A percentile compares a stretch with the other conserved stretches of the same genome.
phyloP scores from a whole-genome alignment of 2,888 invertebrate species.

The Himalopsyche kuldschensis region DNA sequence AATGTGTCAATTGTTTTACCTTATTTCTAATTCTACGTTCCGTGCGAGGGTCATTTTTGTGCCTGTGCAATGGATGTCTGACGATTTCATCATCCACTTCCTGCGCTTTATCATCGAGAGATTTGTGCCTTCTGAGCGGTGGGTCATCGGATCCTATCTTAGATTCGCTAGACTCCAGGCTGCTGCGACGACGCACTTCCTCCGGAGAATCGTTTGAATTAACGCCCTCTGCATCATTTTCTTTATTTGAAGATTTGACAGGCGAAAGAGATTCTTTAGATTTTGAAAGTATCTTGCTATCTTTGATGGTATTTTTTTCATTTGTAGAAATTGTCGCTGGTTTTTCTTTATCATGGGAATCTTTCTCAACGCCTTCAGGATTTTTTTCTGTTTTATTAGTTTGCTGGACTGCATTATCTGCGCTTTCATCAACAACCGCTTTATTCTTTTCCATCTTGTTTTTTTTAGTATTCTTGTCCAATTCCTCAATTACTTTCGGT shows the following conservation, averaged over 20 bases:
- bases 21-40: conserved; percentile 69
- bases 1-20: conserved; percentile 47
- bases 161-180: conserved; percentile 47
- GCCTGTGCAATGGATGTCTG: conserved; percentile 51
- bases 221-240: neutral
- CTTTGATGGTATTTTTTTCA: conserved; percentile 49
- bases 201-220: conserved; percentile 20
- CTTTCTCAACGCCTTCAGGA: neutral
- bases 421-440: neutral
- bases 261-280: neutral
- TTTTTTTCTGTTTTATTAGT: neutral
- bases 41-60: conserved; percentile 59
- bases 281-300: conserved; percentile 43
- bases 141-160: conserved; percentile 50
- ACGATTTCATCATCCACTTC: conserved; percentile 60
- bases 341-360: neutral
- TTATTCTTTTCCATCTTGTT: conserved; percentile 48
- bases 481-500: conserved; percentile 53
- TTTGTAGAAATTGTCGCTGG: conserved; percentile 40
- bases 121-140: conserved; percentile 58
- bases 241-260: conserved; percentile 1
- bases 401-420: neutral
- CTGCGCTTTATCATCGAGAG: conserved; percentile 60
- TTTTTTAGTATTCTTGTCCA: conserved; percentile 49
- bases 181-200: conserved; percentile 47